phyloP scores from a whole-genome alignment of 2,888 invertebrate species.

The Euclidia mi region DNA sequence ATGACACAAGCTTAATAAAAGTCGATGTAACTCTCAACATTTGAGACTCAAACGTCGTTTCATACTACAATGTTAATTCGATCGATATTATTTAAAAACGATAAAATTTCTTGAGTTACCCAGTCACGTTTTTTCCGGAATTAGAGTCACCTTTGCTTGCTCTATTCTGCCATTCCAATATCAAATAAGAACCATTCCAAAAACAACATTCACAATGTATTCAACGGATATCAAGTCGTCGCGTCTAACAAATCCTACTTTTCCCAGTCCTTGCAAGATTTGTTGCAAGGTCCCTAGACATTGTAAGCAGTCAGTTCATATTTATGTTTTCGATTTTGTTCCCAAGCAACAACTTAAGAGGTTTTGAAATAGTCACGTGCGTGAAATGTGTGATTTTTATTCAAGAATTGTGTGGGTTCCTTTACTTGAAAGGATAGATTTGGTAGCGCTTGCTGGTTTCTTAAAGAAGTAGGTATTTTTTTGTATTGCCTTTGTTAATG shows the following conservation, averaged over 20 bases:
- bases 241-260: conserved; percentile 8
- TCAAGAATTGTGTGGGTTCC: not conserved
- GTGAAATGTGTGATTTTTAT: conserved; percentile 18
- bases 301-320: conserved; percentile 8
- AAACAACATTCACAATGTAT: conserved; percentile 6
- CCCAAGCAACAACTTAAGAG: conserved; percentile 9
- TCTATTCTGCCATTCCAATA: too few relatives aligned
- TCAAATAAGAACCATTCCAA: not conserved
- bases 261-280: conserved; percentile 8
- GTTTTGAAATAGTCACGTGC: conserved; percentile 18
- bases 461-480: too few relatives aligned
- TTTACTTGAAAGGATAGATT: conserved; percentile 4
- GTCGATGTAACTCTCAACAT: too few relatives aligned
- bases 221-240: conserved; percentile 1
- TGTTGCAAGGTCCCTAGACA: conserved; percentile 11
- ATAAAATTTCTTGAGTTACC: too few relatives aligned
- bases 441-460: not conserved
- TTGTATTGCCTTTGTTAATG: too few relatives aligned
- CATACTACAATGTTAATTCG: too few relatives aligned
- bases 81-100: too few relatives aligned
- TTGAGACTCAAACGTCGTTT: too few relatives aligned
- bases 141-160: too few relatives aligned
- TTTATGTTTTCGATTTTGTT: conserved; percentile 14
- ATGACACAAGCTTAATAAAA: too few relatives aligned
- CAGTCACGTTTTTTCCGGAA: too few relatives aligned